Base-by-base conservation (phyloP, 2,888 invertebrate species). In the Oligia fasciuncula region DNA sequence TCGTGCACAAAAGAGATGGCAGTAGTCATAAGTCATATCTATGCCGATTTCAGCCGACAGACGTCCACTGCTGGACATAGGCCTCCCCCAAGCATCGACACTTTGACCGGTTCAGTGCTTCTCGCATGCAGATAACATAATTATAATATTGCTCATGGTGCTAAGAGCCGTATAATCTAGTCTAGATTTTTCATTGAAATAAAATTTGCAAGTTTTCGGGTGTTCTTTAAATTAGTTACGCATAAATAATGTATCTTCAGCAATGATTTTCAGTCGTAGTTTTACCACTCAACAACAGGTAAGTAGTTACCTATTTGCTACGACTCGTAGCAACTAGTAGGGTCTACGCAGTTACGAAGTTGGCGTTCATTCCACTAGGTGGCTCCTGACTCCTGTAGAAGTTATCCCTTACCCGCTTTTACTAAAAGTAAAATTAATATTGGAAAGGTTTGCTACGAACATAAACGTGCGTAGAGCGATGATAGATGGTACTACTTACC, bases 331-430 rank as follows among this genome's bases (percentile, higher is more conserved):
- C 54, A 23, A 54, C 9, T 23, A 13, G 14, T 29, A 29, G 35
- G 23, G 35, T 23, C 35, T 35, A 54, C 40, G 70, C 9, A 40
- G 63, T 46, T 76, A 35, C 54, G n/a, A 46, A 66, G 54, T 76
- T 57, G 13, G 13, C n/a, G 6, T 23, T 51, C 4, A 49, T 35
- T 62, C 60, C 54, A 67, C 62, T 71, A 75, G 81, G 23, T 70
- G 80, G 80, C 76, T 60, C 23, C 14, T 70, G 80, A 67, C 49
- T 70, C 11, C 5, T 49, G 43, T 63, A 29, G 4, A 63, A 19
- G 4, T 43, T 51, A 35, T 35, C 23, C 13, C 8, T 2, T 69
- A 51, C 13, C 19, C 1, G 8, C 13, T 51, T 69, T 51, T 51
- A 29, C 1, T 69, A 19, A 6, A 13, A 35, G 40, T 40, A 40